Conservation (phyloP, 1,140 invertebrate genomes). For the Sarcophaga bullata region DNA sequence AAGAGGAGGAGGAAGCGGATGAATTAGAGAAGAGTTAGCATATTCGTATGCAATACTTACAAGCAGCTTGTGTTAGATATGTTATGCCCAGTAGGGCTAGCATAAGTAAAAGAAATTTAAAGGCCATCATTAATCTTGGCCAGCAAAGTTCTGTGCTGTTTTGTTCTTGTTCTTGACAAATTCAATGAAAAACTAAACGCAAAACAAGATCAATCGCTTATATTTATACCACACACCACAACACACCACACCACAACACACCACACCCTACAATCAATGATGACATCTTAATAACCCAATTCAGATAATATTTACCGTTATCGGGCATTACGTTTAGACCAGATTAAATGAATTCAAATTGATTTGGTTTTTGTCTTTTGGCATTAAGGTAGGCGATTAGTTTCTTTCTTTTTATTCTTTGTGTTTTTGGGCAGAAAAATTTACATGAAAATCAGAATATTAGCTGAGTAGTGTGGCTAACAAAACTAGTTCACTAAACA, state of each 20-base stretch:
- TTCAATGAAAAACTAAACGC: neutral
- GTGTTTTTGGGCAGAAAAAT: no score
- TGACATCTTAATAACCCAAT: neutral
- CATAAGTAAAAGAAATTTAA: neutral
- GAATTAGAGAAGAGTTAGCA: no score
- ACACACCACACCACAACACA: no score
- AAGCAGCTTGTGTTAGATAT: neutral
- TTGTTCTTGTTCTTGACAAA: neutral
- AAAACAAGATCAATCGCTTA: neutral
- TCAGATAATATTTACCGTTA: neutral
- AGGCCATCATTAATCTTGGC: neutral
- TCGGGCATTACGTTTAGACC: neutral
- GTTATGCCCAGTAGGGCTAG: neutral
- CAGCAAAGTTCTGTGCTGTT: neutral
- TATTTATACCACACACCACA: constrained; percentile 17
- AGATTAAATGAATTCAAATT: no score
- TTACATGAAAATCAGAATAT: no score
- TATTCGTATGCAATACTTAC: neutral
- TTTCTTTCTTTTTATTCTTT: no score
- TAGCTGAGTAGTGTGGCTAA: no score
- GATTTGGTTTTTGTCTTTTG: no score
- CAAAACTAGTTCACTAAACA: no score
- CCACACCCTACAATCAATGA: neutral
- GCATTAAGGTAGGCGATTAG: no score
- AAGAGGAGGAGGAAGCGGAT: no score